Evolutionary conservation across 2,888 invertebrate species (phyloP), one percentile per base, ranked within the genome.

Genomic region (Macrophya annulata): DNA sequence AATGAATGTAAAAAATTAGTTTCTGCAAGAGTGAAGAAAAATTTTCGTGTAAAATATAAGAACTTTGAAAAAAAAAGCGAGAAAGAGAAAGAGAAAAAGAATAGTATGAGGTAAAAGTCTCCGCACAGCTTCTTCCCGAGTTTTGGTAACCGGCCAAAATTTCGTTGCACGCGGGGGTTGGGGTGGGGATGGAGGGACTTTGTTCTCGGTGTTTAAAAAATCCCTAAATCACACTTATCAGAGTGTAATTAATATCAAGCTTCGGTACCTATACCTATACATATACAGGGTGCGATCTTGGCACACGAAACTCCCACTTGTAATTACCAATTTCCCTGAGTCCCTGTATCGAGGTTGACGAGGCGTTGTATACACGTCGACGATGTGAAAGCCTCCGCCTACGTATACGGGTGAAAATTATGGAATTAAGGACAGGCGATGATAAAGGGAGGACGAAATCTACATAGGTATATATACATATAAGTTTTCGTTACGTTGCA

Each of bases 211-310:
- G 43, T 74, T 74, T 43, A 21, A 45, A 74, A 31, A 74, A 74
- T 25, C 59, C n/a, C 51, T 68, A 83, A 83, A 83, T 83, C 83
- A 83, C 25, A 71, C 40, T 83, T 68, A 83, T 83, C 83, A 6
- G 83, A 51, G 48, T 37, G 68, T 83, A 83, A 83, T 83, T 83
- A 83, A 83, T 68, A 83, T 68, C 68, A 51, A 45, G 48, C 12
- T 31, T 71, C 62, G 55, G 25, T 31, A 31, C 31, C 31, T 31
- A 31, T 31, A 31, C 31, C 31, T 31, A 31, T 31, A 31, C 31
- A 31, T 31, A 31, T 31, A 31, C 31, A 3, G 31, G 15, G 77
- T n/a, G 77, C 37, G 77, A 25, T 77, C 51, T 37, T 83, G 43
- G 68, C 83, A 48, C 48, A 10, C 2, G 68, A 68, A 83, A 83